Conservation (phyloP, 2,113 vertebrate genomes). For the Seriola dumerili region DNA sequence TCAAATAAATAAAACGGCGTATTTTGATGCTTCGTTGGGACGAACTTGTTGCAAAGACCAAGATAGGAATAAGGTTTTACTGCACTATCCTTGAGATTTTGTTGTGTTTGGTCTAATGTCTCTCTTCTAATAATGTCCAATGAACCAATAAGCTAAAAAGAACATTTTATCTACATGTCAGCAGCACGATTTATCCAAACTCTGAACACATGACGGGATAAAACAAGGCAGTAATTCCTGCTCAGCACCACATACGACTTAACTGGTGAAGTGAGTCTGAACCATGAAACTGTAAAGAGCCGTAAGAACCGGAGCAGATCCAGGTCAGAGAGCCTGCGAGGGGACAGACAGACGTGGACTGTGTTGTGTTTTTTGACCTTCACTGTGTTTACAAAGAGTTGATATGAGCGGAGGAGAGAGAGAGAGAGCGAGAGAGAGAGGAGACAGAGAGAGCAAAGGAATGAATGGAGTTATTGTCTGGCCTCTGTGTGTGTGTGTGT, state of each 20-base stretch:
- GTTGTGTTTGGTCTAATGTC: background rate
- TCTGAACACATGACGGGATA: background rate
- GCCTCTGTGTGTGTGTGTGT: slow-evolving; percentile 5
- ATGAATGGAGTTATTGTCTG: slow-evolving; percentile 69
- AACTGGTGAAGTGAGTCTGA: slow-evolving; percentile 26
- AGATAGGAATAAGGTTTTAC: background rate
- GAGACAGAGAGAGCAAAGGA: background rate
- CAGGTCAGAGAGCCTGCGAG: slow-evolving; percentile 32
- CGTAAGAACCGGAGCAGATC: background rate
- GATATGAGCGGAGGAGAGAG: slow-evolving; percentile 29
- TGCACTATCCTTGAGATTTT: background rate
- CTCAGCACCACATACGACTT: slow-evolving; percentile 11
- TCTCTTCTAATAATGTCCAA: background rate
- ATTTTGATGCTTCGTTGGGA: background rate
- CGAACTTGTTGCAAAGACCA: background rate
- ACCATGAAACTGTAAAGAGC: slow-evolving; percentile 8
- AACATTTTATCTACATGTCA: background rate
- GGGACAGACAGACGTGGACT: slow-evolving; percentile 16
- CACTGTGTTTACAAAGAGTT: slow-evolving; percentile 38
- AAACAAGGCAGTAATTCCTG: background rate
- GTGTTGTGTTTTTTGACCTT: slow-evolving; percentile 53
- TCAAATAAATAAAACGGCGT: no score
- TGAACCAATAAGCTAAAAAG: background rate
- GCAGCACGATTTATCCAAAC: no score
- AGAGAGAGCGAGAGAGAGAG: slow-evolving; percentile 13